These are phyloP conservation scores for Macroramphosus scolopax DNA, from an alignment of 2,797 vertebrate species.

Conservation along the genomic window DNA sequence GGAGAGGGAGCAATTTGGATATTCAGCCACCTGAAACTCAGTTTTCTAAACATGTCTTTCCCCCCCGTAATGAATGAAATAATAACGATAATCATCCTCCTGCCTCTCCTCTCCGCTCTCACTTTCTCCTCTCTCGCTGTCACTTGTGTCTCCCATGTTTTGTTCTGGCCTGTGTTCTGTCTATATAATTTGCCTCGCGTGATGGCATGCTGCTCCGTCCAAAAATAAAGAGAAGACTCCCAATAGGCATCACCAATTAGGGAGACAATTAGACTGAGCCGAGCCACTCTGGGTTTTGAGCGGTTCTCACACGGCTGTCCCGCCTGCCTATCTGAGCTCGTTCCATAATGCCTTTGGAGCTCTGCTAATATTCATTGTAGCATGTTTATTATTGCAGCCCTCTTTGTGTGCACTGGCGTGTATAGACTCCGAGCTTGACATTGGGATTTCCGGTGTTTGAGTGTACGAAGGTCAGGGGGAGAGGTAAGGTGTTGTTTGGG, in stretches of 20 bases:
- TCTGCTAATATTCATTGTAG: conserved; percentile 24
- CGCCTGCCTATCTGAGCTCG: too few species aligned
- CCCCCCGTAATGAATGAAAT: conserved; percentile 61
- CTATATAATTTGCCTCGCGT: conserved; percentile 82
- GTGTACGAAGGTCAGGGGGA: conserved; percentile 47
- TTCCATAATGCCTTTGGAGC: conserved; percentile 30
- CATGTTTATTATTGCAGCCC: conserved; percentile 42
- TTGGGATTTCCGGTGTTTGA: conserved; percentile 51
- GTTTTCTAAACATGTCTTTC: conserved; percentile 65
- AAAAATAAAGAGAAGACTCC: conserved; percentile 83
- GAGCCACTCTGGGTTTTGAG: conserved; percentile 81
- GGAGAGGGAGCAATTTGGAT: conserved; percentile 66
- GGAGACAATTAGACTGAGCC: conserved; percentile 94
- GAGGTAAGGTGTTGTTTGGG: conserved; percentile 56
- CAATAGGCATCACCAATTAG: conserved; percentile 97
- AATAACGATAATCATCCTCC: conserved; percentile 61
- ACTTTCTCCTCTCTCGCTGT: conserved; percentile 55
- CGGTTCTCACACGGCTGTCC: too few species aligned
- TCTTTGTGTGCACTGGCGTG: conserved; percentile 20
- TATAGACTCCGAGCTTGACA: conserved; percentile 44
- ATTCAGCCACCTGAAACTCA: conserved; percentile 71
- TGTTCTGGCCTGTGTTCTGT: conserved; percentile 69
- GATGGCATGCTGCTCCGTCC: conserved; percentile 79
- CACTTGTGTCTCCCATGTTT: conserved; percentile 54
- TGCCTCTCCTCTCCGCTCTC: conserved; percentile 38